Percentiles rank a stretch among this genome's conserved stretches.
phyloP scores from a whole-genome alignment of 2,113 vertebrate species.

The Tragelaphus imberbis region DNA sequence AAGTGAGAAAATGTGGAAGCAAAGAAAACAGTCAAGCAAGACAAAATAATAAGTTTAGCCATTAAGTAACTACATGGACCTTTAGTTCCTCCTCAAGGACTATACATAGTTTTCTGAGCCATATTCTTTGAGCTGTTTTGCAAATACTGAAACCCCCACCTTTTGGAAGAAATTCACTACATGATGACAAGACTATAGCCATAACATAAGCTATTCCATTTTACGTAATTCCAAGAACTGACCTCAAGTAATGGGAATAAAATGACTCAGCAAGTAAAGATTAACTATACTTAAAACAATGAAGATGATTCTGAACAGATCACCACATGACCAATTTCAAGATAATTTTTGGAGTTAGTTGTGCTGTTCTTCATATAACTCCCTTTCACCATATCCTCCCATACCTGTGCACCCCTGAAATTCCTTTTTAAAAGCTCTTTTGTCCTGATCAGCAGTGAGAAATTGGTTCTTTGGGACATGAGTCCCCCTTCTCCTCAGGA shows the following conservation, averaged over 20 bases:
- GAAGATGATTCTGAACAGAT: background rate
- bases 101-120: background rate
- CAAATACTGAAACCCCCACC: background rate
- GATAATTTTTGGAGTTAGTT: background rate
- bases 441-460: background rate
- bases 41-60: background rate
- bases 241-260: background rate
- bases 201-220: background rate
- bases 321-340: background rate
- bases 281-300: background rate
- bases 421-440: background rate
- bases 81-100: background rate
- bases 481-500: background rate
- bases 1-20: background rate
- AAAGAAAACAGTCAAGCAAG: background rate
- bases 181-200: too few species aligned
- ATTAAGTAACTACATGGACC: background rate
- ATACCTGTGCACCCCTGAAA: background rate
- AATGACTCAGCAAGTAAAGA: background rate
- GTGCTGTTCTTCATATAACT: background rate
- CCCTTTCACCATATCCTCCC: background rate
- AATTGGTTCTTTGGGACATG: background rate
- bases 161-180: background rate
- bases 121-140: background rate
- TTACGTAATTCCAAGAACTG: background rate